A percentile compares a stretch with the other conserved stretches of the same genome.
These are phyloP conservation scores for Colius striatus DNA, from an alignment of 2,113 vertebrate genomes.

Conservation along the genomic window DNA sequence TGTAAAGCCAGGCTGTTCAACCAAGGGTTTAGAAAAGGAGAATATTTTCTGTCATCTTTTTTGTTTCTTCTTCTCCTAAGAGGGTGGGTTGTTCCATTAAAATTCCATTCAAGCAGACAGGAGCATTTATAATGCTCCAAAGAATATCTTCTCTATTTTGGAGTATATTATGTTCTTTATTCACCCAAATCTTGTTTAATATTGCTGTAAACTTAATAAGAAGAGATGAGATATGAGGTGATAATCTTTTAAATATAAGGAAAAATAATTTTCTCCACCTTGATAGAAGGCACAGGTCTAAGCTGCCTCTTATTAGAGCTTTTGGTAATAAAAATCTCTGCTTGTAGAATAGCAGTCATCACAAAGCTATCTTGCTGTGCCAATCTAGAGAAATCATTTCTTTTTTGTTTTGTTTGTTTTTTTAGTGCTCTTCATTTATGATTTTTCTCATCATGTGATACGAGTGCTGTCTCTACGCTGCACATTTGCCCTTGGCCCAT, in stretches of 20 bases:
- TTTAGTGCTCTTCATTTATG: slow-evolving; percentile 55
- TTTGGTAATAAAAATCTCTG: slow-evolving; percentile 64
- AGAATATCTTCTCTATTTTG: slow-evolving; percentile 59
- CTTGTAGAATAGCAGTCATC: slow-evolving; percentile 42
- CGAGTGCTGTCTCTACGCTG: not conserved
- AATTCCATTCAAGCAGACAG: slow-evolving; percentile 62
- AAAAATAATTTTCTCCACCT: slow-evolving; percentile 69
- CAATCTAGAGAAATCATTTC: slow-evolving; percentile 58
- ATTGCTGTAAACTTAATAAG: slow-evolving; percentile 75
- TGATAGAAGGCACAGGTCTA: slow-evolving; percentile 52
- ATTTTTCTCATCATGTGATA: slow-evolving; percentile 50
- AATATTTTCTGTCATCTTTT: slow-evolving; percentile 31
- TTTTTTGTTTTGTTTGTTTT: slow-evolving; percentile 42
- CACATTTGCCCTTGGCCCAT: not conserved
- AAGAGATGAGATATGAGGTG: slow-evolving; percentile 62
- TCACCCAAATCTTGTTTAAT: slow-evolving; percentile 75
- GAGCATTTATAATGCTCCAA: slow-evolving; percentile 58
- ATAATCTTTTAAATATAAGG: slow-evolving; percentile 70
- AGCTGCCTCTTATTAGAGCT: slow-evolving; percentile 68
- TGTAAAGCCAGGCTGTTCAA: slow-evolving; percentile 18
- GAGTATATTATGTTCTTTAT: slow-evolving; percentile 72
- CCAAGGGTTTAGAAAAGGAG: not conserved
- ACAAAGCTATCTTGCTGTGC: slow-evolving; percentile 63
- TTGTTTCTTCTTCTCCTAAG: not conserved
- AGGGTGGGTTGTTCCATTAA: slow-evolving; percentile 53